These are phyloP conservation scores for Mongoloraphidia duomilia DNA, from an alignment of 2,888 invertebrate species.

Conservation along the genomic window DNA sequence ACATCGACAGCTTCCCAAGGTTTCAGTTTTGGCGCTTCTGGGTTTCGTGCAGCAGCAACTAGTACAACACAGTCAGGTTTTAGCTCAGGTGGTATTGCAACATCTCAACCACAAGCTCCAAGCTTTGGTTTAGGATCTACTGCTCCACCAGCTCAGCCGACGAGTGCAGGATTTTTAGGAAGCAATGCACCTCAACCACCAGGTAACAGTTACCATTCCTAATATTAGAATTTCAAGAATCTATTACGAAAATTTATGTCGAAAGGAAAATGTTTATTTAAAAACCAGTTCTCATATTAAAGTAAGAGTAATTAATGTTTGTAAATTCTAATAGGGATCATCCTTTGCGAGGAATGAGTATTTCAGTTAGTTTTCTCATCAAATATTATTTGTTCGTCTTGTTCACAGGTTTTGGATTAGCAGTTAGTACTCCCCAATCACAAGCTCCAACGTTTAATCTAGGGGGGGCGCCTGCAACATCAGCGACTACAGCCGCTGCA, in stretches of 20 bases:
- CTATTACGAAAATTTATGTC: neutral
- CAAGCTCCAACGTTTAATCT: too few relatives aligned
- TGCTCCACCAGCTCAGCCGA: conserved; percentile 15
- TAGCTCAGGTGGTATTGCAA: conserved; percentile 15
- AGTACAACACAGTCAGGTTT: conserved; percentile 16
- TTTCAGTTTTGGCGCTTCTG: conserved; percentile 12
- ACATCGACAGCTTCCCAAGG: neutral
- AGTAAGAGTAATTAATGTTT: too few relatives aligned
- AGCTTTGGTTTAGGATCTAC: conserved; percentile 23
- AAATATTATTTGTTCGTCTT: too few relatives aligned
- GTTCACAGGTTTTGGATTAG: too few relatives aligned
- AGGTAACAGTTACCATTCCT: too few relatives aligned
- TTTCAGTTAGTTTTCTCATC: too few relatives aligned
- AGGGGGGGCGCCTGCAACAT: conserved; percentile 23
- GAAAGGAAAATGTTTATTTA: neutral
- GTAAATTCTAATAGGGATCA: too few relatives aligned
- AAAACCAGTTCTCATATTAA: neutral
- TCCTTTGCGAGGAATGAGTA: too few relatives aligned
- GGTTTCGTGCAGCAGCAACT: conserved; percentile 15
- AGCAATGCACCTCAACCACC: too few relatives aligned
- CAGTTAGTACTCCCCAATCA: too few relatives aligned
- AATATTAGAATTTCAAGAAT: too few relatives aligned
- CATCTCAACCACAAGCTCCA: conserved; percentile 11
- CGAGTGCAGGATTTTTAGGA: too few relatives aligned
- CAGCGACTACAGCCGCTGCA: conserved; percentile 25